Percentiles rank a stretch among this genome's conserved stretches.
Evolutionary conservation across 2,888 invertebrate genomes (phyloP).

Genomic region (Chirona hameri): DNA sequence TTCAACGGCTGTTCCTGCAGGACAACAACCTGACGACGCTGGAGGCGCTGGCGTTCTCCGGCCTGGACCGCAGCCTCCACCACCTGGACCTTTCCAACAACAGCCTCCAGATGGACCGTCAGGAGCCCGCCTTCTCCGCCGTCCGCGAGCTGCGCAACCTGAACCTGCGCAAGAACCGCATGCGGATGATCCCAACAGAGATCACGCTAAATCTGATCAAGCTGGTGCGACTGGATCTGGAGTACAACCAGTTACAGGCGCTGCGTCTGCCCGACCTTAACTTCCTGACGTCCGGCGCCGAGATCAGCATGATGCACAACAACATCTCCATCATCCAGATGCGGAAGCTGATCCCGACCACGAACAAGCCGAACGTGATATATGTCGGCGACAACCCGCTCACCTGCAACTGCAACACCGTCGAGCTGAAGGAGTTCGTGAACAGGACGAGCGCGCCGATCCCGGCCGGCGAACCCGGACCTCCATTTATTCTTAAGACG

Average conservation of each 20-base stretch:
- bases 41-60: not conserved
- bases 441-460: not conserved
- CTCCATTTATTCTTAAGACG: not conserved
- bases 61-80: not conserved
- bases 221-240: not conserved
- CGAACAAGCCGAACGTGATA: not conserved
- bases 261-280: not conserved
- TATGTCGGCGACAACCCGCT: not conserved
- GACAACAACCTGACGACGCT: constrained; percentile 42
- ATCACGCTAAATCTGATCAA: not conserved
- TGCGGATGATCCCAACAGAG: not conserved
- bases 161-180: not conserved
- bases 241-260: not conserved
- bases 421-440: not conserved
- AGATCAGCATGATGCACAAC: not conserved
- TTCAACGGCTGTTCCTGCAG: constrained; percentile 53
- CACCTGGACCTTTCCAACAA: not conserved
- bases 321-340: not conserved
- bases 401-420: not conserved
- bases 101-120: not conserved
- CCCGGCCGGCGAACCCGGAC: not conserved
- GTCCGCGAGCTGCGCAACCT: not conserved
- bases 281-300: not conserved
- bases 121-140: not conserved
- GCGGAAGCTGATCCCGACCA: not conserved